Evolutionary conservation across 2,888 invertebrate species (phyloP).

Genomic region (Lasioglossum morio): DNA sequence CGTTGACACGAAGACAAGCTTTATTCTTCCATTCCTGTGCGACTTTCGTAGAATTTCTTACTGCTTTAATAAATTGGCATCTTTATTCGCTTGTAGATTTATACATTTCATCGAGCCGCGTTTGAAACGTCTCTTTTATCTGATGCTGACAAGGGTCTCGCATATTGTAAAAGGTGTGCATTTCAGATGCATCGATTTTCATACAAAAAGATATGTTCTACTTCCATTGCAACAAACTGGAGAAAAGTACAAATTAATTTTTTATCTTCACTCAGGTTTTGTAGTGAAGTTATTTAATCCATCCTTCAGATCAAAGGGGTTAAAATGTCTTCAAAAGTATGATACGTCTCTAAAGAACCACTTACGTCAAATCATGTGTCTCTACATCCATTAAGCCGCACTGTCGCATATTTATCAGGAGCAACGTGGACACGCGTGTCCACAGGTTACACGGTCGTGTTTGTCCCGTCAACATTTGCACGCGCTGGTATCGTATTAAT

Average conservation of each 20-base stretch:
- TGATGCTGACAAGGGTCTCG: neutral
- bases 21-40: neutral
- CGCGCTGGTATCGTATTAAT: slow-evolving; percentile 69
- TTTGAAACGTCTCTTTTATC: neutral
- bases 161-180: neutral
- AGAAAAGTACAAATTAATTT: neutral
- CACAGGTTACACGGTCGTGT: slow-evolving; percentile 52
- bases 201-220: neutral
- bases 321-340: neutral
- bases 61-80: neutral
- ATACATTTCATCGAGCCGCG: neutral
- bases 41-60: neutral
- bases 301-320: neutral
- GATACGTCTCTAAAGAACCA: neutral
- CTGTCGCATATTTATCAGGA: slow-evolving; percentile 57
- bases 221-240: neutral
- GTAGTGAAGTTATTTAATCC: neutral
- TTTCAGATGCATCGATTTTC: neutral
- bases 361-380: neutral
- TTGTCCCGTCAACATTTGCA: slow-evolving; percentile 74
- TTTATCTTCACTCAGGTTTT: neutral
- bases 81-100: neutral
- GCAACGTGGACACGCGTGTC: slow-evolving; percentile 31
- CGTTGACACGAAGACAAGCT: neutral
- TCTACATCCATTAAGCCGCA: neutral